These are phyloP conservation scores for Holocentrus rufus DNA, from an alignment of 2,797 vertebrate species.

Conservation along the genomic window DNA sequence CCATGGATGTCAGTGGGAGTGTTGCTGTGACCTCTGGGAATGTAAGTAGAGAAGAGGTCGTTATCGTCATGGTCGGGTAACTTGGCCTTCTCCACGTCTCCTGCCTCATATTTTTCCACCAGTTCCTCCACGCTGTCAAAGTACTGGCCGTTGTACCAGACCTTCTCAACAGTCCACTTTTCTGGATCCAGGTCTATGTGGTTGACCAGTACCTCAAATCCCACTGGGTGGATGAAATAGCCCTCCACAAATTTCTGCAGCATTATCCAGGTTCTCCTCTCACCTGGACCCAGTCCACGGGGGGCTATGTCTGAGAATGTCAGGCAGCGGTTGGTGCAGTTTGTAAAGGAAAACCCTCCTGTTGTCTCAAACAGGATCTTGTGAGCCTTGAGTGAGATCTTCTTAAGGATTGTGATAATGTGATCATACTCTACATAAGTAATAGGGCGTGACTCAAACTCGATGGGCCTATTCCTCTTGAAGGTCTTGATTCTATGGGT, in stretches of 20 bases:
- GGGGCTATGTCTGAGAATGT: constrained; percentile 88
- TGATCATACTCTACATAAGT: constrained; percentile 79
- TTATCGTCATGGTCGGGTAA: constrained; percentile 71
- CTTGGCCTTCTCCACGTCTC: constrained; percentile 69
- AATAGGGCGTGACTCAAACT: constrained; percentile 85
- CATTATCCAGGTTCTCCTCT: constrained; percentile 90
- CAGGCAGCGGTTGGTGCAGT: constrained; percentile 86
- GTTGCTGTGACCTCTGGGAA: constrained; percentile 82
- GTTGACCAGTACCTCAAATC: constrained; percentile 91
- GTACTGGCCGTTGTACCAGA: constrained; percentile 92
- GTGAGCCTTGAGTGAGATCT: constrained; percentile 72
- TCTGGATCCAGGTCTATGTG: constrained; percentile 81
- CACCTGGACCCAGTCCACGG: constrained; percentile 84
- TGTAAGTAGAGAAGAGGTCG: constrained; percentile 86
- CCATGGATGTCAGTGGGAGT: constrained; percentile 76
- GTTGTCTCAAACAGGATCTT: constrained; percentile 83
- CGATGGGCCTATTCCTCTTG: constrained; percentile 53
- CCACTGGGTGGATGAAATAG: constrained; percentile 90
- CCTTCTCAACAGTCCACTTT: constrained; percentile 84
- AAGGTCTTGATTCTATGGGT: constrained; percentile 71
- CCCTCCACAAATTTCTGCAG: constrained; percentile 90
- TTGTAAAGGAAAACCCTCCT: constrained; percentile 84
- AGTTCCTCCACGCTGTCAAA: constrained; percentile 86
- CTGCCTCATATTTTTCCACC: constrained; percentile 78
- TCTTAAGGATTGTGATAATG: constrained; percentile 64